A percentile compares a stretch with the other conserved stretches of the same genome.
phyloP scores from a whole-genome alignment of 1,140 invertebrate genomes.

The Acyrthosiphon pisum region DNA sequence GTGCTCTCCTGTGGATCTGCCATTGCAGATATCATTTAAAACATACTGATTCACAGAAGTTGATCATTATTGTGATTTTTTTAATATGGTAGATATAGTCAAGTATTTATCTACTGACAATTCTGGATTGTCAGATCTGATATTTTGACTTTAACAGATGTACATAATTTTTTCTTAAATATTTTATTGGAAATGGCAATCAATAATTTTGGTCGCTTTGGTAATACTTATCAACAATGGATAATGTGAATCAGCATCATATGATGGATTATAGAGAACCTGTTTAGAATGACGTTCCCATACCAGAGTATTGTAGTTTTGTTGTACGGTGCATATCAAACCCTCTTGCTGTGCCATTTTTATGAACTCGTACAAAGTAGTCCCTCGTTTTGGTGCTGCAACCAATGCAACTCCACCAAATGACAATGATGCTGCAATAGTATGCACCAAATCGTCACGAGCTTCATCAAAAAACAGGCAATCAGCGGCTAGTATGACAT shows the following conservation, averaged over 20 bases:
- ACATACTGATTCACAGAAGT: not conserved
- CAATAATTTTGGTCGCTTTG: slow-evolving; percentile 42
- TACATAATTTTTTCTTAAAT: not conserved
- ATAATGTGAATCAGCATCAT: slow-evolving; percentile 74
- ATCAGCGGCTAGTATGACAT: slow-evolving; percentile 79
- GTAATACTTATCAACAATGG: slow-evolving; percentile 67
- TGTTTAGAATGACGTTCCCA: slow-evolving; percentile 73
- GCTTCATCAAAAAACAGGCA: slow-evolving; percentile 86
- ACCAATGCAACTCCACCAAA: slow-evolving; percentile 73
- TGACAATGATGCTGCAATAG: slow-evolving; percentile 74
- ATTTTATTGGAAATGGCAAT: slow-evolving; percentile 51
- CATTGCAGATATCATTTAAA: not conserved
- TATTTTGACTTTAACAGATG: not conserved
- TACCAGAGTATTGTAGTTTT: slow-evolving; percentile 71
- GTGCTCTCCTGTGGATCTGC: not conserved
- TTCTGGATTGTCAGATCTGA: not conserved
- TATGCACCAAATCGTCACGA: slow-evolving; percentile 73
- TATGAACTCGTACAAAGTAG: slow-evolving; percentile 76
- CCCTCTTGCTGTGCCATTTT: slow-evolving; percentile 69
- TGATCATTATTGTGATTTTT: slow-evolving; percentile 7
- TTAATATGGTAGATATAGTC: not conserved
- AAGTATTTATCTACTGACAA: not conserved
- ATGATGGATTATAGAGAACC: slow-evolving; percentile 68
- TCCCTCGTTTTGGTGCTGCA: slow-evolving; percentile 78
- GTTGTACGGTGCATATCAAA: slow-evolving; percentile 67